Evolutionary conservation across 2,113 vertebrate species (phyloP).

Genomic region (Salminus brasiliensis): DNA sequence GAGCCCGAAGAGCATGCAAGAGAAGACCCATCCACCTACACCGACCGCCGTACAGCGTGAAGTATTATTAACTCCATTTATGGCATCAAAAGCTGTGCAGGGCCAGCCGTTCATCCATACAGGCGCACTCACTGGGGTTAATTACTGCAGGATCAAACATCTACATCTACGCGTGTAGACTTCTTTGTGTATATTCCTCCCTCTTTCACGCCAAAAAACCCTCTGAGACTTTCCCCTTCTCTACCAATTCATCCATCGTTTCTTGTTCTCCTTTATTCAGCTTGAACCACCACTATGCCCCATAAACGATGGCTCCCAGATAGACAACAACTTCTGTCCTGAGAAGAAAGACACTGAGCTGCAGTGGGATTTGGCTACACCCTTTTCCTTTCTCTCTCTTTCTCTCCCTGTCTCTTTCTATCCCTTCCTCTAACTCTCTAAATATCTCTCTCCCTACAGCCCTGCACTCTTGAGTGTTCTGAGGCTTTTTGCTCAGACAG

Average conservation of each 20-base stretch:
- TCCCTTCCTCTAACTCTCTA: background rate
- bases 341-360: background rate
- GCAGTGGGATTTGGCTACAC: background rate
- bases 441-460: background rate
- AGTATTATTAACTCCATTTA: conserved; percentile 48
- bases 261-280: background rate
- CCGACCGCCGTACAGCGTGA: conserved; percentile 12
- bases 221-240: background rate
- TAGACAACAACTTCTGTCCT: background rate
- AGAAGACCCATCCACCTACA: conserved; percentile 3
- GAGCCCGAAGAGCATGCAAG: conserved; percentile 11
- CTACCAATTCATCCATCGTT: background rate
- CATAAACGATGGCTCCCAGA: background rate
- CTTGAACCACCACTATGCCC: background rate
- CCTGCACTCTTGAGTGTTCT: background rate
- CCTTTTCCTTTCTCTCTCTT: background rate
- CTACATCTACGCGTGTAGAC: background rate
- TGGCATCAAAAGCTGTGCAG: conserved; percentile 12
- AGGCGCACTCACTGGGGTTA: background rate
- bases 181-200: background rate
- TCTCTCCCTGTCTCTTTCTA: background rate
- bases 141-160: conserved; percentile 16
- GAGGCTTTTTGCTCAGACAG: background rate
- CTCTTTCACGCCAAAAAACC: background rate
- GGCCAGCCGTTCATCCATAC: background rate